Base-by-base conservation (phyloP, 2,113 vertebrate species). In the Nycticebus coucang region DNA sequence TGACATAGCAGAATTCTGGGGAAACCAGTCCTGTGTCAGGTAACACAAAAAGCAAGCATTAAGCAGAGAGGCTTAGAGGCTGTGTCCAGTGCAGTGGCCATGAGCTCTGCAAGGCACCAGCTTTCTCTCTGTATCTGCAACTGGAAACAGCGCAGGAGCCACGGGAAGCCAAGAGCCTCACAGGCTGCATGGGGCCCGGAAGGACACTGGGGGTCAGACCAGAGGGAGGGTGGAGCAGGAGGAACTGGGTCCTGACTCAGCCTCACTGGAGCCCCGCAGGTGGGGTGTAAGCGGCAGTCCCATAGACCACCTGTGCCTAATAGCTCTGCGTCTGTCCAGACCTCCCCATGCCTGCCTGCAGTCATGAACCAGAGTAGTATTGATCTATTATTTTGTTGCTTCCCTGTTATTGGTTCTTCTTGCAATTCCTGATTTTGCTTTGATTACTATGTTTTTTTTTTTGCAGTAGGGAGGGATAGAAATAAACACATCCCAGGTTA, bases 81-180 rank as follows among this genome's bases (percentile, higher is more conserved):
- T 8, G 21, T 8, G 26, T 30, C 37, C 11, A 15, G 33, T 4
- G 10, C 45, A 21, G 35, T 2, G 0, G 45, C 35, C 33, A 1
- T 7, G 35, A 12, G 18, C 35, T 55, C 37, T 33, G 17, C 35
- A 0, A 1, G 26, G 90, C 13, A 30, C 55, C 17, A n/a, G n/a
- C 33, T 17, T 84, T 71, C 18, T 50, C 4, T 0, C 13, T 11
- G 26, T 6, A 14, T 24, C 35, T 41, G 21, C 15, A 1, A 6
- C 74, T 57, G 60, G 18, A 66, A 17, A 24, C 12, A 10, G 35
- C 74, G 18, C 62, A 15, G 12, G 33, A 60, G 24, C 72, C 14
- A 13, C 4, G 55, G 21, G 57, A 60, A 33, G 55, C 69, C 17
- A 2, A 59, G 41, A 77, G 24, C 71, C 45, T 66, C 24, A 2